Evolutionary conservation across 2,113 vertebrate genomes (phyloP), one percentile per base, ranked within the genome.

Genomic region (Sylvia atricapilla): DNA sequence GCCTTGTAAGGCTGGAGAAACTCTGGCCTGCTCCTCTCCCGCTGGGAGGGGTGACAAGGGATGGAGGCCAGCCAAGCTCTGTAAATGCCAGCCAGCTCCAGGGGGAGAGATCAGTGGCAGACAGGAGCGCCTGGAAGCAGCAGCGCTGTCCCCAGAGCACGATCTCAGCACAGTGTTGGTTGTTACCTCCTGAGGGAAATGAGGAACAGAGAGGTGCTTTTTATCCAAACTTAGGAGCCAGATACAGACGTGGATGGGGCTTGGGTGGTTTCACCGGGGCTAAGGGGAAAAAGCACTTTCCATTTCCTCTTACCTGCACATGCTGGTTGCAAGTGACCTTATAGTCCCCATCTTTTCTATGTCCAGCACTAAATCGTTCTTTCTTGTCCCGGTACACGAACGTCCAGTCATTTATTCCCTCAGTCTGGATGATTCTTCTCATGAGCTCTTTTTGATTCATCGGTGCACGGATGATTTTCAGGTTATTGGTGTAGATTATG

Each of bases 401-500:
- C 22, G 96, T 92, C 85, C 97, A 95, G 84, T 97, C 98, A 18
- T 98, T 98, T 41, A 91, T 44, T 33, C 96, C 96, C 15, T 97
- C 97, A 7, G 97, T 96, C 74, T 98, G 96, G 66, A 94, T 95
- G 30, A 97, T 96, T 96, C 94, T 98, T 49, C 94, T 98, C 95
- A 96, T 79, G 20, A 97, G 95, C 72, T 99, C 98, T 27, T 96
- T 97, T 91, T 98, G 98, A 92, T 97, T 98, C 88, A 97, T 97
- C 0, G 99, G 98, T 4, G 99, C 98, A 74, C 98, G 98, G 90
- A 99, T 98, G 94, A 99, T 99, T 94, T 99, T 99, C 95, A 99
- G 97, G 84, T 99, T 99, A 73, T 98, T 99, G 17, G 99, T 99
- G 95, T 99, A 99, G 97, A 99, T 99, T 85, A 99, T 99, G 79